phyloP scores from a whole-genome alignment of 2,113 vertebrate species.

The Stigmatopora argus region DNA sequence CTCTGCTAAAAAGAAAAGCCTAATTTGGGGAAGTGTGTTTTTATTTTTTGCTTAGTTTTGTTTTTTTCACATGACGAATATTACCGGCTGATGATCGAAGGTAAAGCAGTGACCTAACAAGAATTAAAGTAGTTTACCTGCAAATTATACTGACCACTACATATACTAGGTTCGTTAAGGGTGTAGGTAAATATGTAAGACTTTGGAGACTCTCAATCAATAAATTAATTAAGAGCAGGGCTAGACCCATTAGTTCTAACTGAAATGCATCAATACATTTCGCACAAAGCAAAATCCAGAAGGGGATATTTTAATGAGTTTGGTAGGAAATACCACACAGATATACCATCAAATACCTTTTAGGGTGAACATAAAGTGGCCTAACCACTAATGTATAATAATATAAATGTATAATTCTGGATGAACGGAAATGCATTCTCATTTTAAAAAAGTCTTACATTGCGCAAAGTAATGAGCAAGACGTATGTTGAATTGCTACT shows the following conservation, averaged over 20 bases:
- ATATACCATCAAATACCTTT: background rate
- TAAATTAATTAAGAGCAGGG: conserved; percentile 1
- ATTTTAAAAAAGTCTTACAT: background rate
- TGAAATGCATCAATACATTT: background rate
- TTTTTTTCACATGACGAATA: background rate
- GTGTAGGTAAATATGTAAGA: background rate
- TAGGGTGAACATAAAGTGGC: background rate
- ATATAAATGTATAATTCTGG: background rate
- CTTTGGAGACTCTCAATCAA: background rate
- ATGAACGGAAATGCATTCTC: background rate
- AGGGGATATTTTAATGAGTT: background rate
- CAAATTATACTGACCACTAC: background rate
- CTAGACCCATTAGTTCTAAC: background rate
- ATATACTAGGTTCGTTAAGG: background rate
- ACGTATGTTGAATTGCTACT: background rate
- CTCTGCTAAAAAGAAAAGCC: background rate
- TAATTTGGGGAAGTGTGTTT: background rate
- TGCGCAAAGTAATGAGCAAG: background rate
- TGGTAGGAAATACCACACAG: background rate
- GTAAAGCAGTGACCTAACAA: background rate
- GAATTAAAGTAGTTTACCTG: background rate
- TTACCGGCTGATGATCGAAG: background rate
- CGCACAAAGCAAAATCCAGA: background rate
- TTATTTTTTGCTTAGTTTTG: background rate
- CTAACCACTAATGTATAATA: background rate